Conservation (phyloP, 2,888 invertebrate species). For the Deilephila elpenor region DNA sequence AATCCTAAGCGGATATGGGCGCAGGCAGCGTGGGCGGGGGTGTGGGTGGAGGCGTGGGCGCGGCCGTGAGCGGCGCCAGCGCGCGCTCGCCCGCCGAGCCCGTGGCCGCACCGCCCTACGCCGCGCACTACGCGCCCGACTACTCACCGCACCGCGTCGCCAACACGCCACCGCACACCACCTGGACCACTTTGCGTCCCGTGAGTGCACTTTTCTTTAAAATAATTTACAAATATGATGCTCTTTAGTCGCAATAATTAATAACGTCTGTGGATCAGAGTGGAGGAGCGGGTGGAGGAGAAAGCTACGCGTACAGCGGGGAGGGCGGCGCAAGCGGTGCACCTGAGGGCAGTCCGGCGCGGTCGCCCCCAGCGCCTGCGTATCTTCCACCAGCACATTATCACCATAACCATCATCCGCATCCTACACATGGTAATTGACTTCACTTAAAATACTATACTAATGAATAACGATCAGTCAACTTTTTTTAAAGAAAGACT, state of each 20-base stretch:
- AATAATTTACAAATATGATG: too few relatives aligned
- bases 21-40: conserved; percentile 43
- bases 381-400: conserved; percentile 78
- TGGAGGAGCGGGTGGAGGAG: conserved; percentile 45
- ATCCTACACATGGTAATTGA: conserved; percentile 53
- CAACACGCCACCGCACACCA: conserved; percentile 79
- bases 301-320: conserved; percentile 49
- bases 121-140: conserved; percentile 83
- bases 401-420: conserved; percentile 71
- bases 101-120: conserved; percentile 78
- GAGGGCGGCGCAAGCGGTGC: conserved; percentile 66
- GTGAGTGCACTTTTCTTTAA: conserved; percentile 42
- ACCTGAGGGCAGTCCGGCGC: conserved; percentile 88
- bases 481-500: neutral
- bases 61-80: conserved; percentile 51
- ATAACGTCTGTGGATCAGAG: conserved; percentile 41
- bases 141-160: conserved; percentile 80
- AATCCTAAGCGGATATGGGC: conserved; percentile 36
- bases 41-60: conserved; percentile 38
- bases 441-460: neutral
- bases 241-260: conserved; percentile 2
- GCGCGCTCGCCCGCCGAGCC: conserved; percentile 74
- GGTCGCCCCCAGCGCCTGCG: conserved; percentile 89
- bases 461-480: too few relatives aligned
- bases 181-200: conserved; percentile 75